These are phyloP conservation scores for Drosophila anceps DNA, from an alignment of 2,888 invertebrate genomes.

Conservation along the genomic window DNA sequence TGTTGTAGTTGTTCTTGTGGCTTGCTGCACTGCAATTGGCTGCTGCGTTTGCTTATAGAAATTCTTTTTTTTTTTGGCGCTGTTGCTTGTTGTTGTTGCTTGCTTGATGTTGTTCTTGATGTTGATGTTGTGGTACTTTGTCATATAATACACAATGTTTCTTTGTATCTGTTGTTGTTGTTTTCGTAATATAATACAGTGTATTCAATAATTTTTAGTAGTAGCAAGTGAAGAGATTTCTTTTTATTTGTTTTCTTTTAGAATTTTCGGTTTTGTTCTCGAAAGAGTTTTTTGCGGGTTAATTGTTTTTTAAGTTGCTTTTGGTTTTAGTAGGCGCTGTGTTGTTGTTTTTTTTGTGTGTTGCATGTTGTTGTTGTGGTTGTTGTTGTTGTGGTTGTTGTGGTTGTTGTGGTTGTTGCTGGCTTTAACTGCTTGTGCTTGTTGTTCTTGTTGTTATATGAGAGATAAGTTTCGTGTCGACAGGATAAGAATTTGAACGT, in stretches of 20 bases:
- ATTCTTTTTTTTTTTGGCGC: constrained; percentile 34
- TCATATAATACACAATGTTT: constrained; percentile 71
- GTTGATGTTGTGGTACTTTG: constrained; percentile 63
- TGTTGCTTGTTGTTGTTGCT: constrained; percentile 43
- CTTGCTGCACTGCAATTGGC: constrained; percentile 41
- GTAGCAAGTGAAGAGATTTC: constrained; percentile 54
- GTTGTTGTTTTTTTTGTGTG: constrained; percentile 33
- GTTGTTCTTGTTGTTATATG: constrained; percentile 46
- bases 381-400: constrained; percentile 36
- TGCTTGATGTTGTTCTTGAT: constrained; percentile 50
- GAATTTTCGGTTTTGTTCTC: constrained; percentile 25
- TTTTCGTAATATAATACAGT: constrained; percentile 64
- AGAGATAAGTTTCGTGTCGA: constrained; percentile 51
- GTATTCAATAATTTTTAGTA: constrained; percentile 65
- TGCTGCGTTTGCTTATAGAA: constrained; percentile 45
- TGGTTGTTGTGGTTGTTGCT: constrained; percentile 33
- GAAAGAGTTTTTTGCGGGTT: constrained; percentile 37
- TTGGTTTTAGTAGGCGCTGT: constrained; percentile 45
- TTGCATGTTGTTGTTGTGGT: constrained; percentile 30
- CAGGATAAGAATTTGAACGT: constrained; percentile 50
- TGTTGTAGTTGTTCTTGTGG: constrained; percentile 42
- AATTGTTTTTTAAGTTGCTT: constrained; percentile 39
- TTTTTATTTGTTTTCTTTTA: constrained; percentile 3
- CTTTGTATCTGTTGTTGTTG: constrained; percentile 51
- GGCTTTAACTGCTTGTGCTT: constrained; percentile 32